Evolutionary conservation across 2,113 vertebrate genomes (phyloP).

Genomic region (Equus przewalskii): DNA sequence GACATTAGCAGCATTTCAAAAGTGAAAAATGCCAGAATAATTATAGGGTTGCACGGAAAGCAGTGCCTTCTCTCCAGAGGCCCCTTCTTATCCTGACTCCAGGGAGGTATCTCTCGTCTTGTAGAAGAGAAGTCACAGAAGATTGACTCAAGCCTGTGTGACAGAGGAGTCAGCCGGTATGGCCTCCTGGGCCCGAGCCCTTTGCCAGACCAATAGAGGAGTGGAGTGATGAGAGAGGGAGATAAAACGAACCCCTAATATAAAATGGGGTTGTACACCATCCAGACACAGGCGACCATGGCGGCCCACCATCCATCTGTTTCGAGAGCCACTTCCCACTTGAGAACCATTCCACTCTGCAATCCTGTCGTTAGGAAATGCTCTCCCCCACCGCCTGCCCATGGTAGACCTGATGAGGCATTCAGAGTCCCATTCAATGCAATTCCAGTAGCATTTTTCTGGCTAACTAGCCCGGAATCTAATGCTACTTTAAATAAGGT

Average conservation of each 20-base stretch:
- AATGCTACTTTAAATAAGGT: rapidly evolving
- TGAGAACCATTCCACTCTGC: rapidly evolving
- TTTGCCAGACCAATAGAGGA: no score
- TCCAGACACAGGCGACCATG: background rate
- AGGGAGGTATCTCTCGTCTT: rapidly evolving
- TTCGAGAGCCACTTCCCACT: rapidly evolving
- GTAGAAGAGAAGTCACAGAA: no score
- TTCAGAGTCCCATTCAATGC: rapidly evolving
- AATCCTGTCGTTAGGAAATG: background rate
- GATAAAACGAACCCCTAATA: background rate
- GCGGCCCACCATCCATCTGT: background rate
- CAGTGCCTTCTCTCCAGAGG: rapidly evolving
- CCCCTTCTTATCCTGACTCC: rapidly evolving
- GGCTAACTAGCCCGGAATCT: background rate
- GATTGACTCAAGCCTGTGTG: rapidly evolving
- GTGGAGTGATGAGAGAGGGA: background rate
- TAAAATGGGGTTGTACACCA: background rate
- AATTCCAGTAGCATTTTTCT: rapidly evolving
- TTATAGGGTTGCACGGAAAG: rapidly evolving
- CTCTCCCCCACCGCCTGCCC: no score
- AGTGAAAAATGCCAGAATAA: background rate
- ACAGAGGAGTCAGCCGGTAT: rapidly evolving
- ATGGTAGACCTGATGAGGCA: rapidly evolving
- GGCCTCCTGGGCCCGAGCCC: no score
- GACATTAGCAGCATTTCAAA: background rate